Conservation (phyloP, 2,797 vertebrate genomes). For the Pseudochaenichthys georgianus region DNA sequence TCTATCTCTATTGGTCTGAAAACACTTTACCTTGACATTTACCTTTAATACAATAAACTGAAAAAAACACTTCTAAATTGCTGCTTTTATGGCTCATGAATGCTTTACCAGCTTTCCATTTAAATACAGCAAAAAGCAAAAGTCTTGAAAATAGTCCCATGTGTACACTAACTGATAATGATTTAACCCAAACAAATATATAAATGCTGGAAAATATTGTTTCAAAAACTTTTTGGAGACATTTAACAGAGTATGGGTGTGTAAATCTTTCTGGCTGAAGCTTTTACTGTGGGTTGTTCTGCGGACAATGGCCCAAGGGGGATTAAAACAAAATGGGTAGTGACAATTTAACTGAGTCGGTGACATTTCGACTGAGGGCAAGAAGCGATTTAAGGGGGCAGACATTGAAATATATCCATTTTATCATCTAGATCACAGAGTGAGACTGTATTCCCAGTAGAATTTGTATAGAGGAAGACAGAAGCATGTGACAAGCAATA, state of each 20-base stretch:
- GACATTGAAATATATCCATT: constrained; percentile 17
- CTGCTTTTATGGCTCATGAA: constrained; percentile 3
- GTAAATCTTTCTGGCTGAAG: constrained; percentile 12
- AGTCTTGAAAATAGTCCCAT: background rate
- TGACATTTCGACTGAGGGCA: constrained; percentile 42
- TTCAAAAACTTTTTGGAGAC: background rate
- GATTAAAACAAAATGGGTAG: background rate
- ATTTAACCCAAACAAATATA: too few species aligned
- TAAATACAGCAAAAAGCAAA: background rate
- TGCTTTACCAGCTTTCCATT: background rate
- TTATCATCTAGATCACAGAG: constrained; percentile 29
- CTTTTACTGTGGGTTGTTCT: constrained; percentile 28
- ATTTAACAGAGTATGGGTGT: background rate
- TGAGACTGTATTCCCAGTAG: constrained; percentile 10
- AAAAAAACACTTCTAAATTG: background rate
- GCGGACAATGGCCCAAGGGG: constrained; percentile 12
- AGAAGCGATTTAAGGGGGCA: constrained; percentile 21
- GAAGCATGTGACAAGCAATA: constrained; percentile 6
- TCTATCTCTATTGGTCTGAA: background rate
- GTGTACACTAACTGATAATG: background rate
- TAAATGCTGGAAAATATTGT: background rate
- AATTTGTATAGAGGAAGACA: background rate
- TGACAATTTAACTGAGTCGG: constrained; percentile 18
- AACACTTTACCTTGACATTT: background rate
- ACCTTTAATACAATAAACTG: background rate